Base-by-base conservation (phyloP, 2,797 vertebrate genomes). In the Cossypha heuglini region DNA sequence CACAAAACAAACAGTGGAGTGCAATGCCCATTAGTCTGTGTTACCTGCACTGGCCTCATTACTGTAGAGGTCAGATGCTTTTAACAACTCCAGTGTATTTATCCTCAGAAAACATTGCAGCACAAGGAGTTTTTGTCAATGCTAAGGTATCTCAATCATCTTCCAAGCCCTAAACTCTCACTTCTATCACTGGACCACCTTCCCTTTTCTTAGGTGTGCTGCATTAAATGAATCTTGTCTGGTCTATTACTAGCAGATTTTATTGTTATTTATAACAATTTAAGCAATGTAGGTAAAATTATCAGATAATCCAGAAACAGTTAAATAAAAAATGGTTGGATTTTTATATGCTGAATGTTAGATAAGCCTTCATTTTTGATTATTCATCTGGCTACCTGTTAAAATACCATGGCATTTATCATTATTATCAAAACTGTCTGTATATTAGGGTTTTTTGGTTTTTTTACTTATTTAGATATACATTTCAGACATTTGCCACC, bases 401-500 rank as follows among this genome's bases (percentile, higher is more conserved):
- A 88, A 95, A 91, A 71, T 79, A 71, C 16, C 29, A 31, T 13
- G 11, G 3, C 13, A 57, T 90, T 88, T 86, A 48, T 64, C 22
- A 55, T 31, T 64, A 24, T 68, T 86, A 86, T 81, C 24, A 75
- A 91, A 90, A 59, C 13, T 59, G 6, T 26, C 31, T 37, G 31
- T 21, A 52, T 58, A 51, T 85, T 61, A 35, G n/a, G 21, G 18
- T 42, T 10, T 45, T 22, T 22, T 22, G 26, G 4, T 20, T 91
- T 83, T 77, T 72, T 62, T 81, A 31, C 37, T 75, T 93, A 88
- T 93, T 95, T 91, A 86, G 87, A 46, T 84, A 89, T 35, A 61
- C 9, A 11, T 90, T 90, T 85, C 46, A 95, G 75, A 51, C 13
- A 45, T 64, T 90, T 93, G 6, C 10, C 35, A 73, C 21, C 59